Base-by-base conservation (phyloP, 2,797 vertebrate species). In the Geotrypetes seraphini region DNA sequence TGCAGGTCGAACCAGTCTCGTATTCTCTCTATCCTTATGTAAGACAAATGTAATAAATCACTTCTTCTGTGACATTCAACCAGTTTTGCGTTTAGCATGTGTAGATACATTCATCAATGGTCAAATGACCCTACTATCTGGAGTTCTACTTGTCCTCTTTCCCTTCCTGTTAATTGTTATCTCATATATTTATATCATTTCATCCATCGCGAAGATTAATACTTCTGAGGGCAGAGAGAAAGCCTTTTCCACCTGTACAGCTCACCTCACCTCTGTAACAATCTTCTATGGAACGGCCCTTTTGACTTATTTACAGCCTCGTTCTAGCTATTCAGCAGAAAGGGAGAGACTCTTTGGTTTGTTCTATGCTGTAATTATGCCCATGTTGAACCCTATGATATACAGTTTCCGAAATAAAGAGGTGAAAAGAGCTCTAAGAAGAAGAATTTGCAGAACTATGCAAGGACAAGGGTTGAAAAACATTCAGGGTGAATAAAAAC, bases 1-100 rank as follows among this genome's bases (percentile, higher is more conserved):
- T 28, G 43, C 27, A 22, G 36, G 47, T 39, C 41, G 56, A 31
- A 19, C 18, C 23, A 12, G 39, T 7, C 53, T 33, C n/a, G 38
- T 55, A 22, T 12, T 43, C 12, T 51, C 7, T 16, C 5, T 49
- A 3, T 43, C 20, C n/a, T 52, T 55, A 31, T 63, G 51, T 39
- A 45, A 49, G n/a, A 10, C 28, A 16, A 51, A 61, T 36, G 17
- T 39, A 1, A 22, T 61, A 18, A 22, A 61, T 10, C 47, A 57
- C 12, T 63, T 56, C 33, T 63, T 67, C 36, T 67, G 63, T 44
- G 60, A 63, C 28, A 49, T 53, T 13, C 22, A 57, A 8, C 50
- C 60, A 25, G 12, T 63, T 16, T 13, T 61, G 12, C 53, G 56
- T 39, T 35, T 61, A 13, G 31, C 53, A 3, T 58, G 46, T 7